Evolutionary conservation across 2,797 vertebrate genomes (phyloP).

Genomic region (Telmatherina bonti): DNA sequence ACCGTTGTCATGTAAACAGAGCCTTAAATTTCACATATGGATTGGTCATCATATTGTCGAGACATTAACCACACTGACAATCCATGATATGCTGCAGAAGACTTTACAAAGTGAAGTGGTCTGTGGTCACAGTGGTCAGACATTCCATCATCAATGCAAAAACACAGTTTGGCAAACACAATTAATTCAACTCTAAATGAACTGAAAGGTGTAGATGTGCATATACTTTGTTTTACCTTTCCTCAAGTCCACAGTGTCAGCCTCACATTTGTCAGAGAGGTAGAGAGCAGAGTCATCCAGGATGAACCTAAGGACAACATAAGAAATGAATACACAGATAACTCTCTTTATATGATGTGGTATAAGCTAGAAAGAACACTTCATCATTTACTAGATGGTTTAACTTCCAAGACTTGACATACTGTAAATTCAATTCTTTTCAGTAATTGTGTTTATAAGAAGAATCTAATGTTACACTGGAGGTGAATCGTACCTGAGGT

Average conservation of each 20-base stretch:
- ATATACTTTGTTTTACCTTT: conserved; percentile 80
- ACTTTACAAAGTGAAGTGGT: background rate
- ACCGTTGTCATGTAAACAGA: too few species aligned
- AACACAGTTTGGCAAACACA: background rate
- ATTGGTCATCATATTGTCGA: background rate
- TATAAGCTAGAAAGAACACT: background rate
- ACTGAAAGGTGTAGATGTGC: background rate
- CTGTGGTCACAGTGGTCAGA: too few species aligned
- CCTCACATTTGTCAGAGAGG: conserved; percentile 93
- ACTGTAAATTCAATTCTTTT: background rate
- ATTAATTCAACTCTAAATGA: background rate
- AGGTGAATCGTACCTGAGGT: conserved; percentile 86
- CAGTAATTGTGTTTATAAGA: background rate
- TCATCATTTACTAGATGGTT: background rate
- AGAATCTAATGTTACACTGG: background rate
- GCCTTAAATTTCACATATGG: background rate
- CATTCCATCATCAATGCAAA: background rate
- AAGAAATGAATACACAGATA: conserved; percentile 15
- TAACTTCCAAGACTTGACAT: background rate
- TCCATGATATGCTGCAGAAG: background rate
- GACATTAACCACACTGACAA: background rate
- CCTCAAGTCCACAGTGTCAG: conserved; percentile 87
- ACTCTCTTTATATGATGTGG: background rate
- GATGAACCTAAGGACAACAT: conserved; percentile 86
- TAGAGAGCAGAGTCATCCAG: conserved; percentile 94